Percentiles rank a stretch among this genome's conserved stretches.
Evolutionary conservation across 2,113 vertebrate genomes (phyloP).

Genomic region (Antechinus flavipes): DNA sequence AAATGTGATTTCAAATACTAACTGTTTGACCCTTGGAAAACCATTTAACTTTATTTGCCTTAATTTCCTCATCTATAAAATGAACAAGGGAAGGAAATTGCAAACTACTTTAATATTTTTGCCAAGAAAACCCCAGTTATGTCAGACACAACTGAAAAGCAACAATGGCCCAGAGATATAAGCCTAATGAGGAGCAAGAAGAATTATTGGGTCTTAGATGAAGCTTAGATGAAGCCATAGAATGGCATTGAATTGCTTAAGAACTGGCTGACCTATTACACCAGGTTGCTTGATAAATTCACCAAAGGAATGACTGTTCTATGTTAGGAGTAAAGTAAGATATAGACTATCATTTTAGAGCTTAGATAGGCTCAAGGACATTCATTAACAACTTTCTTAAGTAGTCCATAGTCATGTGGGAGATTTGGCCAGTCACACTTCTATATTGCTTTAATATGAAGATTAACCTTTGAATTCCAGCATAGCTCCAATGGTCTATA

Average conservation of each 20-base stretch:
- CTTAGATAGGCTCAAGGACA: not conserved
- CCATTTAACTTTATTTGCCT: not conserved
- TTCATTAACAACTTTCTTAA: not conserved
- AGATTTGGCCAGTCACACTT: not conserved
- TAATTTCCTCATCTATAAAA: not conserved
- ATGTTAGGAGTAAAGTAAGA: not conserved
- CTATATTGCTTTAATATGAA: not conserved
- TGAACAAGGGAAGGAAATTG: not conserved
- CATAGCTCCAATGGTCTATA: not conserved
- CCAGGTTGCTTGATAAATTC: not conserved
- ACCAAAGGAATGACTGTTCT: not conserved
- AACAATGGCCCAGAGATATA: not conserved
- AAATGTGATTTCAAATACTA: not conserved
- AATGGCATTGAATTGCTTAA: not conserved
- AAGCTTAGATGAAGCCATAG: not conserved
- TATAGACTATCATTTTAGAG: not conserved
- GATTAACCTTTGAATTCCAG: not conserved
- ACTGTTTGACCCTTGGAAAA: not conserved
- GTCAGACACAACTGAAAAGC: not conserved
- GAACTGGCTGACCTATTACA: not conserved
- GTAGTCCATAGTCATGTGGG: not conserved
- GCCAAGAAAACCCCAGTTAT: not conserved
- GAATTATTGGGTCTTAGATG: not conserved
- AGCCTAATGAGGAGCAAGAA: not conserved
- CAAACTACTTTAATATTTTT: not conserved